Evolutionary conservation across 2,797 vertebrate genomes (phyloP), one percentile per base, ranked within the genome.

Genomic region (Xyrichtys novacula): DNA sequence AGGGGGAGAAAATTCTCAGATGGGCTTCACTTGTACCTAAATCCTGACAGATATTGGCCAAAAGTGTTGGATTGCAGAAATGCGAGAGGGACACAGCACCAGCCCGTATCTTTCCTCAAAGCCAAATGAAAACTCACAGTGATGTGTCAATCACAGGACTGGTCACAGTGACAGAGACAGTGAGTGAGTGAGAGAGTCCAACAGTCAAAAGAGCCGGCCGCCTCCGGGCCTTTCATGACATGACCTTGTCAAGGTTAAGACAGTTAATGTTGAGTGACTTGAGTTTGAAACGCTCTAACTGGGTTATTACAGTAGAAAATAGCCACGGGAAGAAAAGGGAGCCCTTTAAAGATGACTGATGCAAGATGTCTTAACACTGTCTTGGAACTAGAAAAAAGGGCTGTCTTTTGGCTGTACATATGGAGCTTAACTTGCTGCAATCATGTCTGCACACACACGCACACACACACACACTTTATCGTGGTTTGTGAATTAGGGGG

Each of bases 181-280:
- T 40, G 78, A 88, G 71, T 38, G 71, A 71, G 31, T 10, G 79
- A 76, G 79, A 76, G 59, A 85, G 79, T 81, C 74, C 73, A 65
- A 65, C 76, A 83, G 71, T 29, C 60, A 76, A 74, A 74, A 85
- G 77, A 85, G 69, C 74, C 68, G 48, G 73, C 70, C 67, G 74
- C 72, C 83, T 57, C 25, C 31, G 31, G 83, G 83, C 72, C 36
- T 60, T 53, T 65, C 46, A 69, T 34, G 16, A 48, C 47, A 52
- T 38, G 57, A 82, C 87, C 90, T 88, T 85, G 81, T 82, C 85
- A 93, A 91, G 91, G 91, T 86, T 75, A 80, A 71, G 64, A 53
- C 71, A 74, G 71, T 85, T 71, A 80, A 74, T 72, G 65, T 67
- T 62, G 56, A 78, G 65, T 66, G 72, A 76, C 79, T 79, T 47